These are phyloP conservation scores for Mechanitis mazaeus DNA, from an alignment of 2,888 invertebrate species.

Conservation along the genomic window DNA sequence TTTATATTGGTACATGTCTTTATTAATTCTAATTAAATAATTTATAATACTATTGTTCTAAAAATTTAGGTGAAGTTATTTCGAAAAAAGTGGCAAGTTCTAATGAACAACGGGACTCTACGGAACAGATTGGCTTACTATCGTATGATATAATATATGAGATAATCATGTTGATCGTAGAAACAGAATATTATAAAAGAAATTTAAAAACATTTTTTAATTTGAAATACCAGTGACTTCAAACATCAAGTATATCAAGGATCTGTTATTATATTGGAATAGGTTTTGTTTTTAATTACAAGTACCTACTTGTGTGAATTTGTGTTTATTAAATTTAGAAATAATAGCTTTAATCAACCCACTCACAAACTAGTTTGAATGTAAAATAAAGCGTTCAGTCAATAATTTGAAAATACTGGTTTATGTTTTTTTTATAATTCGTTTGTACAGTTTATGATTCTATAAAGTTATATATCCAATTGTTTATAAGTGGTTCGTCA, in stretches of 20 bases:
- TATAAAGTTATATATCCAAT: constrained; percentile 44
- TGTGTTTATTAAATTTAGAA: too few species aligned
- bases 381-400: too few species aligned
- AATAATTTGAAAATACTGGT: not conserved
- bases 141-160: constrained; percentile 22
- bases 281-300: not conserved
- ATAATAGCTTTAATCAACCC: too few species aligned
- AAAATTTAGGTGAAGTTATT: constrained; percentile 46
- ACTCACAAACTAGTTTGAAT: too few species aligned
- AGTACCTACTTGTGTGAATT: too few species aligned
- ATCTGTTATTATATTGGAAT: not conserved
- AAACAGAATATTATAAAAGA: constrained; percentile 24
- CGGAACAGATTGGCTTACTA: constrained; percentile 22
- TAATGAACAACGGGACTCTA: constrained; percentile 23
- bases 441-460: constrained; percentile 59
- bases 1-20: constrained; percentile 64
- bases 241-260: constrained; percentile 1
- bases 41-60: constrained; percentile 53
- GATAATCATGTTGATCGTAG: constrained; percentile 28
- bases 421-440: constrained; percentile 28
- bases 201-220: constrained; percentile 14
- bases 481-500: constrained; percentile 8
- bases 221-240: constrained; percentile 29
- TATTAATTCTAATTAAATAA: constrained; percentile 39
- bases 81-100: constrained; percentile 32